Base-by-base conservation (phyloP, 1,140 invertebrate genomes). In the Rhyzopertha dominica region DNA sequence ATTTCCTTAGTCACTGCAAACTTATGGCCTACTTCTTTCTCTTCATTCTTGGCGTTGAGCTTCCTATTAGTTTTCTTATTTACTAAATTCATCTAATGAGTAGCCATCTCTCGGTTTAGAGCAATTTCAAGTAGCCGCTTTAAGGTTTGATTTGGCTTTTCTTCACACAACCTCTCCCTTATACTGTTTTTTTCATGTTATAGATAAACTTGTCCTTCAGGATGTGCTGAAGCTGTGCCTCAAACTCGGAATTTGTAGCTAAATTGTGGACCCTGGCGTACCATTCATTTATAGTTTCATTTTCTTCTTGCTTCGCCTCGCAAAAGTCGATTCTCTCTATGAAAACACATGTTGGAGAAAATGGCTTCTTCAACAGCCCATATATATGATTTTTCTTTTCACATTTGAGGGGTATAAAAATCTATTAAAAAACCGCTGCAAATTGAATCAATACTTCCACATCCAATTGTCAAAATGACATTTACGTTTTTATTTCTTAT, bases 231-330 rank as follows among this genome's bases (percentile, higher is more conserved):
- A 32, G 12, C 7, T 32, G n/a, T 10, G 8, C 14, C 16, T 14
- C 30, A 14, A 32, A 32, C 16, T 32, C 14, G 32, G 16, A 35
- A 7, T 4, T 7, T 18, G 14, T 35, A 4, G 32, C 14, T 4
- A 35, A 4, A 12, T 7, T 16, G 4, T 35, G 8, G 4, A 35
- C 22, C 5, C 32, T 16, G n/a, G 14, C 32, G 14, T 35, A 35
- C 32, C 32, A 35, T 35, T 35, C 32, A 35, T 16, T 35, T 20
- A 35, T 20, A 5, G 5, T 35, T 35, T 35, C 32, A 16, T 35
- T 5, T 4, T 10, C 5, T 20, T 5, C 14, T 12, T 35, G 32
- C 18, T 20, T 16, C 4, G 14, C 32, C 4, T 20, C 32, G 22
- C 22, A 35, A 35, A 35, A 35, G 17, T 16, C 32, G 4, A 35